phyloP scores from a whole-genome alignment of 2,888 invertebrate genomes.

The Clivina fossor region DNA sequence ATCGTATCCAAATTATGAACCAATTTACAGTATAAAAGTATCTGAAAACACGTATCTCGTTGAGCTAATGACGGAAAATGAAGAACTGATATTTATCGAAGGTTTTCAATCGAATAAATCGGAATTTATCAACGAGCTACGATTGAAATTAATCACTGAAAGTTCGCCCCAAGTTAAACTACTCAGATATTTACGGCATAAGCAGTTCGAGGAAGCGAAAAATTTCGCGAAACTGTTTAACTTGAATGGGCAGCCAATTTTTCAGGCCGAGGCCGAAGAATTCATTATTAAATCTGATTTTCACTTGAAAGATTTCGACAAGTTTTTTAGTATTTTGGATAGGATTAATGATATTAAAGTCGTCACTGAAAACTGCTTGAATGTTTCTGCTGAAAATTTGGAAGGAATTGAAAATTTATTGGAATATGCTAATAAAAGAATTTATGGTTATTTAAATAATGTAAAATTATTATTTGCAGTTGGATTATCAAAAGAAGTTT shows the following conservation, averaged over 20 bases:
- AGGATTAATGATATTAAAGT: slow-evolving; percentile 53
- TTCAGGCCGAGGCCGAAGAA: slow-evolving; percentile 52
- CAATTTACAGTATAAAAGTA: slow-evolving; percentile 44
- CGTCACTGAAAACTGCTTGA: slow-evolving; percentile 53
- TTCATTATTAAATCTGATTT: slow-evolving; percentile 46
- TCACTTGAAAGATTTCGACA: slow-evolving; percentile 47
- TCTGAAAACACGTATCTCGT: slow-evolving; percentile 42
- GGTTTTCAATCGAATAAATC: slow-evolving; percentile 22
- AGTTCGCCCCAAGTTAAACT: slow-evolving; percentile 54
- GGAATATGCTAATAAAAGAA: slow-evolving; percentile 48
- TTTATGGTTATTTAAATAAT: slow-evolving; percentile 34
- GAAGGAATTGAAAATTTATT: slow-evolving; percentile 46
- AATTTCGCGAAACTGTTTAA: slow-evolving; percentile 52
- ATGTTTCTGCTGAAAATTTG: slow-evolving; percentile 48
- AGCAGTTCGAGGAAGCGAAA: slow-evolving; percentile 55
- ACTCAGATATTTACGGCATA: slow-evolving; percentile 52
- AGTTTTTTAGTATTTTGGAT: slow-evolving; percentile 51
- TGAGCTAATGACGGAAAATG: slow-evolving; percentile 41
- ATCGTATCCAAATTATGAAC: slow-evolving; percentile 39
- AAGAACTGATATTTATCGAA: slow-evolving; percentile 44
- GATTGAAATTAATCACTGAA: slow-evolving; percentile 50
- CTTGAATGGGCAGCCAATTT: slow-evolving; percentile 51
- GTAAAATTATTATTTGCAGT: slow-evolving; percentile 11
- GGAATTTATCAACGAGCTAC: slow-evolving; percentile 43
- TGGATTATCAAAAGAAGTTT: too few species aligned